Evolutionary conservation across 2,113 vertebrate genomes (phyloP), one percentile per base, ranked within the genome.

Genomic region (Irena cyanogastra): DNA sequence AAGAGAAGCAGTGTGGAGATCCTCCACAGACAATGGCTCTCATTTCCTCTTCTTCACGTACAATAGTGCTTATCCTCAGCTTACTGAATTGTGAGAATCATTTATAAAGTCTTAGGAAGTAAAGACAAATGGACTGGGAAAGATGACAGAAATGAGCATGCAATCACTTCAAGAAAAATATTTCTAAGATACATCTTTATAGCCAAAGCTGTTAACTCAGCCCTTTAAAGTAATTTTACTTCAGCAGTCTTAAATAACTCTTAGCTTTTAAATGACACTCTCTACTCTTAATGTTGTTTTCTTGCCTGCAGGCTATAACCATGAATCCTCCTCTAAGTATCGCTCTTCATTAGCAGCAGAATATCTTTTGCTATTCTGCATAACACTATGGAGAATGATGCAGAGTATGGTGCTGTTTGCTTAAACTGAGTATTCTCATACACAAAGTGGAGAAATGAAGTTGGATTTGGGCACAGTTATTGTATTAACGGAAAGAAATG

Each of bases 131-230:
- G 30, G 10, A 12, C 74, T 90, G 39, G 30, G 42, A 65, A 90
- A 90, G 13, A 83, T 47, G 60, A 88, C 64, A 92, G 64, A 90
- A 94, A 83, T 74, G 77, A 94, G 11, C 53, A 66, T 3, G 8
- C 21, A 90, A 82, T 87, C 60, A 61, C 69, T 93, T 88, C 39
- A 83, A 42, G 57, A 79, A 92, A 93, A 93, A 88, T 88, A 49
- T 39, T 31, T 50, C 65, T 53, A 72, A 88, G 45, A 89, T 83
- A 30, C 16, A 78, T 52, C 68, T 50, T 85, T 92, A 83, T 86
- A 63, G 70, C 41, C 8, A 9, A 12, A 80, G 37, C 74, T 83
- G 85, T 90, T 89, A 93, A 93, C 22, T 92, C 50, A 92, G 56
- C 60, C 33, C 49, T 93, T 89, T 84, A 71, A 93, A 93, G 60